These are phyloP conservation scores for Dendronephthya gigantea DNA, from an alignment of 64 coral and sea anemone species.

Conservation along the genomic window DNA sequence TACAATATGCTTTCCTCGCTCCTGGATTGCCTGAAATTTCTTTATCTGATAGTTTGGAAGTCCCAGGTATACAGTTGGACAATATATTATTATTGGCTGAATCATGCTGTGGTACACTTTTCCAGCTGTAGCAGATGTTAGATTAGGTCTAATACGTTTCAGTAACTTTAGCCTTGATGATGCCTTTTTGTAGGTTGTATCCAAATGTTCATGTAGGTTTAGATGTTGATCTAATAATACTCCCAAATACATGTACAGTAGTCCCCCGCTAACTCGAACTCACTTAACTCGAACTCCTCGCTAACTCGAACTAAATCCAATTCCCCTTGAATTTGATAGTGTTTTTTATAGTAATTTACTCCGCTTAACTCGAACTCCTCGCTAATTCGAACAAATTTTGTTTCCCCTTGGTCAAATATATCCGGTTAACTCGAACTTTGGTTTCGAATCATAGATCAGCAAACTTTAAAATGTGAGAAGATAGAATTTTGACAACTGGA, in stretches of 20 bases:
- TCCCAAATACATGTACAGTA: constrained; percentile 8
- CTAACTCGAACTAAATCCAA: too few species aligned
- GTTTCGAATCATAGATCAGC: too few species aligned
- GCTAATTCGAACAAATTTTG: too few species aligned
- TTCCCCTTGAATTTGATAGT: too few species aligned
- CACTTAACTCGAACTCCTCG: too few species aligned
- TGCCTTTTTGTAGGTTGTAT: constrained; percentile 6
- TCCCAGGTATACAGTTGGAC: not conserved
- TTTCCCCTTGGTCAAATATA: too few species aligned
- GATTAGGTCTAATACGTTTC: not conserved
- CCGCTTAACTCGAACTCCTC: too few species aligned
- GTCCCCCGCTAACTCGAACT: too few species aligned
- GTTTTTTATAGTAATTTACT: too few species aligned
- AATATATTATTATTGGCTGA: not conserved
- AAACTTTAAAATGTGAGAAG: too few species aligned
- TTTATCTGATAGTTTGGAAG: not conserved
- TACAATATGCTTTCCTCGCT: not conserved
- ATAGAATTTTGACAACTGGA: too few species aligned
- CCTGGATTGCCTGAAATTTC: constrained; percentile 12
- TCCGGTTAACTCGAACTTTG: too few species aligned
- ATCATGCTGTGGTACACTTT: constrained; percentile 2
- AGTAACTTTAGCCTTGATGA: not conserved
- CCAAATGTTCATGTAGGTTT: not conserved
- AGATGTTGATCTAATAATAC: not conserved
- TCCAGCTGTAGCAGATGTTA: constrained; percentile 2